These are phyloP conservation scores for Dolichoris vasculosae DNA, from an alignment of 1,140 invertebrate genomes.

Conservation along the genomic window DNA sequence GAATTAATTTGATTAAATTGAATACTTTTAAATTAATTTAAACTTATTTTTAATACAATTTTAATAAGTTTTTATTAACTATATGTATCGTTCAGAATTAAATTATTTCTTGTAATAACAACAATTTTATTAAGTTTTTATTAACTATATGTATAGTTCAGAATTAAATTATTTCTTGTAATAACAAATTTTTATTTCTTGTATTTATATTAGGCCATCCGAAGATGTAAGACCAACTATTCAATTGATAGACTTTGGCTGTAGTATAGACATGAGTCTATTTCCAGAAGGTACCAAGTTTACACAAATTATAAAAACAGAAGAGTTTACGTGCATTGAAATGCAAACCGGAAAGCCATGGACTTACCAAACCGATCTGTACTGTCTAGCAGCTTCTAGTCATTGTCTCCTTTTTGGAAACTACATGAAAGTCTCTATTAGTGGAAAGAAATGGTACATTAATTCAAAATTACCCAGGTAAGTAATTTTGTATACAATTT, in stretches of 20 bases:
- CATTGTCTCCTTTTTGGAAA: slow-evolving; percentile 90
- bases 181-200: not conserved
- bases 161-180: slow-evolving; percentile 6
- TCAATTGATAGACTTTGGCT: slow-evolving; percentile 91
- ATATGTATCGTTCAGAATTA: no score
- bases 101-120: slow-evolving; percentile 3
- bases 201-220: slow-evolving; percentile 73
- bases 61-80: no score
- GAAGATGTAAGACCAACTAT: slow-evolving; percentile 79
- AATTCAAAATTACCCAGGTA: slow-evolving; percentile 81
- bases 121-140: no score
- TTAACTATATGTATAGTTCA: no score
- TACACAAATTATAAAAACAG: slow-evolving; percentile 81
- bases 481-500: slow-evolving; percentile 17
- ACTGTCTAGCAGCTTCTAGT: slow-evolving; percentile 89
- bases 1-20: no score
- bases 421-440: slow-evolving; percentile 88
- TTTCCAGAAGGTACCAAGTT: slow-evolving; percentile 88
- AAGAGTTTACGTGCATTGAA: slow-evolving; percentile 88
- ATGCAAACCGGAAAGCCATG: slow-evolving; percentile 91
- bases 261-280: slow-evolving; percentile 90
- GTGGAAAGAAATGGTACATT: slow-evolving; percentile 81
- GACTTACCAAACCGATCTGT: slow-evolving; percentile 95
- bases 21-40: no score
- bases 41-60: no score